These are phyloP conservation scores for Neomorphus geoffroyi DNA, from an alignment of 2,797 vertebrate genomes.

Conservation along the genomic window DNA sequence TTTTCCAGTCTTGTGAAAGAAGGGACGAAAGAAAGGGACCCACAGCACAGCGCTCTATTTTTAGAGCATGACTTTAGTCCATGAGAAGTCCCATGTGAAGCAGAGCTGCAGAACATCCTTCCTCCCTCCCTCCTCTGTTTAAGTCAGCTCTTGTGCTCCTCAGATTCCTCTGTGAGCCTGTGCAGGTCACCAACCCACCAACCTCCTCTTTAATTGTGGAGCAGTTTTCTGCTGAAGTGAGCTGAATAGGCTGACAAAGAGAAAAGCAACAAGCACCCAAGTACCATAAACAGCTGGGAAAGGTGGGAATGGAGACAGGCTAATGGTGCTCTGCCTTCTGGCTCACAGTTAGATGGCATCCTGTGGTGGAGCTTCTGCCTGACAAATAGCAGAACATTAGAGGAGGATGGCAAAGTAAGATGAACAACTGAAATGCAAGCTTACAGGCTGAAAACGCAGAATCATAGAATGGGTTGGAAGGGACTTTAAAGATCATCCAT, in stretches of 20 bases:
- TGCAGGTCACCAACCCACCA: background rate
- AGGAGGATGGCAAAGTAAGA: background rate
- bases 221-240: background rate
- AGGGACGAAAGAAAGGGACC: background rate
- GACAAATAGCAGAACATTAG: background rate
- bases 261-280: background rate
- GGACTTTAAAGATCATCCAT: no score
- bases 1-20: background rate
- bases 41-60: background rate
- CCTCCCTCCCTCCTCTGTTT: background rate
- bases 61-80: background rate
- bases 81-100: background rate
- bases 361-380: background rate
- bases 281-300: background rate
- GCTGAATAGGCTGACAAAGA: background rate
- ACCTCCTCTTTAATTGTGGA: background rate
- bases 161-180: background rate
- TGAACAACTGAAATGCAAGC: background rate
- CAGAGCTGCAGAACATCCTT: background rate
- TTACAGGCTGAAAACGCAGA: background rate
- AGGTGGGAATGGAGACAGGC: background rate
- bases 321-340: background rate
- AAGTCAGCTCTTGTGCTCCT: rapidly evolving
- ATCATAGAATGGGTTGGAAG: no score
- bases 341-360: background rate